Evolutionary conservation across 2,113 vertebrate species (phyloP), one percentile per base, ranked within the genome.

Genomic region (Mellivora capensis): DNA sequence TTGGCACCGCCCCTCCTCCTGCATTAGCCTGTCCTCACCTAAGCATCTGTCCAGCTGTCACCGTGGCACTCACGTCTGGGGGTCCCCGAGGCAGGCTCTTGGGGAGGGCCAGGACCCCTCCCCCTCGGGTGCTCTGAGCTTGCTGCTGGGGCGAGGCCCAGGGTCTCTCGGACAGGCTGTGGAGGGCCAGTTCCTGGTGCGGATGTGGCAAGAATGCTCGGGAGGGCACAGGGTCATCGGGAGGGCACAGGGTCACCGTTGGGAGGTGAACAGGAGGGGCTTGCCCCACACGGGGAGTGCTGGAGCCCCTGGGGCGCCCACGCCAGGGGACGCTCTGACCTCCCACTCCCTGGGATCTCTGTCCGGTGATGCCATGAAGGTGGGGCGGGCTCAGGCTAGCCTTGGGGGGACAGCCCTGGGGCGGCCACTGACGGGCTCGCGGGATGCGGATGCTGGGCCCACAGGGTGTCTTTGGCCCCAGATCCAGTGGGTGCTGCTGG

Each of bases 11-110:
- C 27, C 42, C 39, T 42, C 31, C 2, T 27, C 1, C 1, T 4
- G 21, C 42, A 1, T 49, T 8, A 9, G 1, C 25, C 39, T 2
- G 23, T 23, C 57, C n/a, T 76, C 59, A 7, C 29, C 23, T 11
- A 27, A 29, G 3, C 72, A 2, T 7, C 27, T 1, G 0, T 17
- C 67, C 29, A 15, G 6, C 8, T 10, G 6, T 10, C 49, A 0
- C 27, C 42, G 4, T 42, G 14, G 34, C 42, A 37, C 37, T 79
- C 0, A 0, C 27, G 27, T 7, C 0, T 4, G 23, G 34, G 4
- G 31, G 34, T 3, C 6, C 17, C 37, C 2, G 8, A 69, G 72
- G 54, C 59, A 6, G 25, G 72, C 69, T 12, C 47, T 7, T 0
- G 31, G 2, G 62, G 6, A 4, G 4, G 8, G 69, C 34, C 17